A percentile compares a stretch with the other conserved stretches of the same genome.
Conservation (phyloP, 37 sponge, comb jelly and placozoan species). For the Sycon ciliatum region DNA sequence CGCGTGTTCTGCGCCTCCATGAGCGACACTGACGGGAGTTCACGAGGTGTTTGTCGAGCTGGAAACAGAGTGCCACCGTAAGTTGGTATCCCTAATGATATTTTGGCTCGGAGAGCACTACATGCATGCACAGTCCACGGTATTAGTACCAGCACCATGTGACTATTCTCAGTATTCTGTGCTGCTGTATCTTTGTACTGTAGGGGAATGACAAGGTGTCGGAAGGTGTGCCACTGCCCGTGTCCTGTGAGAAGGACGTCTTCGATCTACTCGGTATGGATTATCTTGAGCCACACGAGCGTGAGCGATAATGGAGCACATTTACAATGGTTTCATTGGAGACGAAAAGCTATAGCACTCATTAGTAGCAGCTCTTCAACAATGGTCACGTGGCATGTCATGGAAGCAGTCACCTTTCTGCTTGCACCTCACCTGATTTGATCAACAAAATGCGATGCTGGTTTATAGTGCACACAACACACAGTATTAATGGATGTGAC, state of each 20-base stretch:
- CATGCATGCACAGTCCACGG: too few species aligned
- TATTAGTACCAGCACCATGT: too few species aligned
- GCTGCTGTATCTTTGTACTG: slow-evolving; percentile 17
- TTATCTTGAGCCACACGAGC: slow-evolving; percentile 63
- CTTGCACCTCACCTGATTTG: not conserved
- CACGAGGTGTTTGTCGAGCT: too few species aligned
- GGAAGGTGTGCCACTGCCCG: slow-evolving; percentile 63
- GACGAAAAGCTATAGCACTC: not conserved
- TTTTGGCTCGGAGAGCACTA: too few species aligned
- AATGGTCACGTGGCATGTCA: not conserved
- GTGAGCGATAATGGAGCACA: slow-evolving; percentile 48
- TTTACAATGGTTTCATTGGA: not conserved
- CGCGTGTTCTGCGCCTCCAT: too few species aligned
- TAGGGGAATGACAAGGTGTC: slow-evolving; percentile 51
- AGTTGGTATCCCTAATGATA: too few species aligned
- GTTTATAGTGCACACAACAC: too few species aligned
- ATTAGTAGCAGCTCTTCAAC: not conserved
- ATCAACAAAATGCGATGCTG: not conserved
- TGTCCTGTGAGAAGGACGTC: slow-evolving; percentile 60
- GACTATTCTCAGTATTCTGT: not conserved
- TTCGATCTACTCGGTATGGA: slow-evolving; percentile 47
- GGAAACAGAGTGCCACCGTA: too few species aligned
- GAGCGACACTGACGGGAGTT: not conserved
- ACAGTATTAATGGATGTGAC: too few species aligned
- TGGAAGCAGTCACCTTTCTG: not conserved